Base-by-base conservation (phyloP, 2,113 vertebrate genomes). In the Spermophilus dauricus region DNA sequence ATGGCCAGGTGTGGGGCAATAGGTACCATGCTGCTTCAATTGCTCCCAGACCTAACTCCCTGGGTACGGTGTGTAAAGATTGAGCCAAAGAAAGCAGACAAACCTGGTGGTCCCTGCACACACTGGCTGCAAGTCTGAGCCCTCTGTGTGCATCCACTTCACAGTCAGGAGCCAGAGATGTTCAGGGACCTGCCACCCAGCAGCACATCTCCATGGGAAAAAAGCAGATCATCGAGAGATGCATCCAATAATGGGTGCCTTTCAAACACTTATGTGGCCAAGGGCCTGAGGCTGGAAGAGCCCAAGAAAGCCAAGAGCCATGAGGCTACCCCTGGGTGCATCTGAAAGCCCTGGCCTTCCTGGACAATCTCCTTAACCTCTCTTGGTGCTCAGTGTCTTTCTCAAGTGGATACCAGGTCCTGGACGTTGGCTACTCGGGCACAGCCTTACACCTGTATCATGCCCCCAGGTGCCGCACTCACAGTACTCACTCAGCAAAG, bases 261-360 rank as follows among this genome's bases (percentile, higher is more conserved):
- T 37, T 24, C 72, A 22, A 26, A 53, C 20, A 0, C 75, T 3
- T 14, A 17, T 11, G 1, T 10, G 14, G 34, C 70, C 24, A 34
- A 12, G 20, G 7, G 82, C n/a, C 53, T 14, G 34, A 10, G 1
- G 69, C 2, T 22, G 53, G 2, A 70, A 32, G 42, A 2, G 11
- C 30, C 4, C 2, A 37, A 22, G 61, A 22, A 24, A 8, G 11
- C 3, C 4, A 13, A 5, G 51, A 12, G 58, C 5, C 2, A 1
- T 1, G n/a, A 1, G 5, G 37, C 4, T 2, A 34, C 34, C 48
- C 51, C 53, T 7, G 4, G n/a, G 10, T 80, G 58, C 18, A 2
- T 2, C 22, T 0, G 6, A 37, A 58, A 84, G 91, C 13, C 22
- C 72, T 9, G 13, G 48, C 58, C 51, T 45, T 26, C 39, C 14